Evolutionary conservation across 2,113 vertebrate species (phyloP).

Genomic region (Lepus americanus): DNA sequence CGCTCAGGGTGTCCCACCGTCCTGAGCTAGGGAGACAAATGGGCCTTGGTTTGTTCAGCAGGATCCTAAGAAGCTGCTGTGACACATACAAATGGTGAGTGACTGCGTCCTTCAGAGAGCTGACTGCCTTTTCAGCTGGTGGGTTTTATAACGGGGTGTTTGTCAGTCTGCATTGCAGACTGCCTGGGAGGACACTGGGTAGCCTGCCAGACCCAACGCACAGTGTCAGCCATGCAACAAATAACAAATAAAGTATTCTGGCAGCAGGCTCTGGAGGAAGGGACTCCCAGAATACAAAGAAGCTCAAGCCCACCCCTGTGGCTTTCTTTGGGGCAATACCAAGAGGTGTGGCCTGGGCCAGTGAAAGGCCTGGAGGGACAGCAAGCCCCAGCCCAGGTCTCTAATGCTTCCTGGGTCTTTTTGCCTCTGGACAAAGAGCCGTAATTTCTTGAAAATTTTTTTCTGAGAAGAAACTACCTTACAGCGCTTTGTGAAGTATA

Average conservation of each 20-base stretch:
- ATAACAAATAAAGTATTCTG: not conserved
- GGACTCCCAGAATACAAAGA: not conserved
- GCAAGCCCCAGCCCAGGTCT: accelerated
- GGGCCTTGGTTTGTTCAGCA: not conserved
- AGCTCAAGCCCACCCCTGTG: accelerated
- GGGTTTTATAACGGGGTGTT: constrained; percentile 27
- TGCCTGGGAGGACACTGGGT: not conserved
- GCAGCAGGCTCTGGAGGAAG: not conserved
- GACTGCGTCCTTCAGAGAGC: not conserved
- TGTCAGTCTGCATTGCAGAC: not conserved
- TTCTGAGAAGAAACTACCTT: not conserved
- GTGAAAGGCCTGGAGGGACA: accelerated
- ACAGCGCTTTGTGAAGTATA: not conserved
- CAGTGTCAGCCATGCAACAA: constrained; percentile 12
- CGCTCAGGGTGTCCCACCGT: accelerated
- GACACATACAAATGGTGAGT: not conserved
- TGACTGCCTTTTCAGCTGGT: constrained; percentile 1
- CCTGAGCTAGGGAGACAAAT: not conserved
- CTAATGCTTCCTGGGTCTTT: not conserved
- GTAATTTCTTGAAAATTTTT: not conserved
- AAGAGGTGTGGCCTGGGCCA: not conserved
- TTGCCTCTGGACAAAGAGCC: not conserved
- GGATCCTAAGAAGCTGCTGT: not conserved
- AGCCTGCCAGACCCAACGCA: constrained; percentile 18
- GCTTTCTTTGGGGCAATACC: not conserved